phyloP scores from a whole-genome alignment of 2,113 vertebrate genomes.

The Pagrus major region DNA sequence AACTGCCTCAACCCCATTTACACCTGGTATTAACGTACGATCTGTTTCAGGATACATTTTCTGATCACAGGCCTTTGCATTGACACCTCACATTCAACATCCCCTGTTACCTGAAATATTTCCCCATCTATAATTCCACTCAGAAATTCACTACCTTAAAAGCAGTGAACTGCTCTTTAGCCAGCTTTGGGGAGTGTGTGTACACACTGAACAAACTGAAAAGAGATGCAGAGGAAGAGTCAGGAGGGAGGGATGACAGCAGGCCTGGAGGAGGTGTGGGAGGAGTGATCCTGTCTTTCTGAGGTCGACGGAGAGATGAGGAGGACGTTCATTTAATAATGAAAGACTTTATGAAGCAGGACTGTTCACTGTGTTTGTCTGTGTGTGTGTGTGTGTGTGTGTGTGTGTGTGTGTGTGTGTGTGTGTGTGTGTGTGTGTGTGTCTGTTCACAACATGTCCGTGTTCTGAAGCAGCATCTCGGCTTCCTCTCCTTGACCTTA shows the following conservation, averaged over 20 bases:
- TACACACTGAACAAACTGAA: background rate
- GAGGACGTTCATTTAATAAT: conserved; percentile 39
- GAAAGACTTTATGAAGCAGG: conserved; percentile 14
- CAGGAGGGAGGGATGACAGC: background rate
- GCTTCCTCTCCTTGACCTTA: conserved; percentile 22
- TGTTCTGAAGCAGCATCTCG: background rate
- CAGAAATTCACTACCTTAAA: background rate
- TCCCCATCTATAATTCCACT: background rate
- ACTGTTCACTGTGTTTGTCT: background rate
- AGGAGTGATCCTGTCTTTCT: conserved; percentile 30
- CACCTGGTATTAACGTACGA: too few species aligned
- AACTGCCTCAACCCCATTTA: too few species aligned
- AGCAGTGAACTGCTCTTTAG: too few species aligned
- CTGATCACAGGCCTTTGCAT: too few species aligned
- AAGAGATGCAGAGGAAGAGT: background rate
- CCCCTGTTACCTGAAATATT: background rate
- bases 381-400: conserved; percentile 23
- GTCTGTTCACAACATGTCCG: conserved; percentile 26
- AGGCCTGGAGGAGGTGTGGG: conserved; percentile 7
- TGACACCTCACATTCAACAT: background rate
- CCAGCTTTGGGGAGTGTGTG: background rate
- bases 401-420: conserved; percentile 23
- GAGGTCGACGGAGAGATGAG: conserved; percentile 10
- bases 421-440: conserved; percentile 28
- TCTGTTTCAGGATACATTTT: too few species aligned